phyloP scores from a whole-genome alignment of 2,888 invertebrate species.

The Phyllotreta cruciferae region DNA sequence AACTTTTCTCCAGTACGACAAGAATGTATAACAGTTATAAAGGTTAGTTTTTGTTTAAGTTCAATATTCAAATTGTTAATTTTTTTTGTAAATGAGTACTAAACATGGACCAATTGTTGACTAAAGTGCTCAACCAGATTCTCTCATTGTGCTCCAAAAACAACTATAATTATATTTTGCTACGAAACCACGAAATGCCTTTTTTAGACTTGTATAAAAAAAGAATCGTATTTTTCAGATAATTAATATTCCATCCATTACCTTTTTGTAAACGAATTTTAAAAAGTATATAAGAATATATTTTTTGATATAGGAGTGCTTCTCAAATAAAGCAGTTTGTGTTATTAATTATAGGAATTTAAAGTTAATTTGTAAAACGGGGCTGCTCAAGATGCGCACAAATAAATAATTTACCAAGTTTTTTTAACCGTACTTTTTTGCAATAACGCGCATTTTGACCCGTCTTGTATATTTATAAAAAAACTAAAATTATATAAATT shows the following conservation, averaged over 20 bases:
- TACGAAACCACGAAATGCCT: conserved; percentile 54
- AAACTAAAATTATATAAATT: conserved; percentile 29
- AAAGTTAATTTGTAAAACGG: conserved; percentile 27
- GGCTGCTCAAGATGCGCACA: conserved; percentile 22
- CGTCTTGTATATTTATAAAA: conserved; percentile 30
- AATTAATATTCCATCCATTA: conserved; percentile 58
- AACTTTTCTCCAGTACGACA: no score
- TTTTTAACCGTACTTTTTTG: conserved; percentile 28
- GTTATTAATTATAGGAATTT: conserved; percentile 56
- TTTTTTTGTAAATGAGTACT: conserved; percentile 43
- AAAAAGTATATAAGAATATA: conserved; percentile 37
- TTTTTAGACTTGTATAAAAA: conserved; percentile 44
- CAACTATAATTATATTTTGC: conserved; percentile 48
- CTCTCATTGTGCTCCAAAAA: conserved; percentile 33
- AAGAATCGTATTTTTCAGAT: conserved; percentile 47
- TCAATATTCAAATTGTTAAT: not conserved
- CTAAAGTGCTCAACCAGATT: conserved; percentile 42
- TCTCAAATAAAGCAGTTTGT: conserved; percentile 60
- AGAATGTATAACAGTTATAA: no score
- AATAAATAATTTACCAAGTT: conserved; percentile 22
- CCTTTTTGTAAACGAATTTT: conserved; percentile 51
- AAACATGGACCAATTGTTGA: conserved; percentile 49
- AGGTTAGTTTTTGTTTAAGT: no score
- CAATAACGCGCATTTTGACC: conserved; percentile 29
- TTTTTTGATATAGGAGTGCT: conserved; percentile 55